Conservation (phyloP, 37 sponge, comb jelly and placozoan genomes). For the Theonella swinhoei region DNA sequence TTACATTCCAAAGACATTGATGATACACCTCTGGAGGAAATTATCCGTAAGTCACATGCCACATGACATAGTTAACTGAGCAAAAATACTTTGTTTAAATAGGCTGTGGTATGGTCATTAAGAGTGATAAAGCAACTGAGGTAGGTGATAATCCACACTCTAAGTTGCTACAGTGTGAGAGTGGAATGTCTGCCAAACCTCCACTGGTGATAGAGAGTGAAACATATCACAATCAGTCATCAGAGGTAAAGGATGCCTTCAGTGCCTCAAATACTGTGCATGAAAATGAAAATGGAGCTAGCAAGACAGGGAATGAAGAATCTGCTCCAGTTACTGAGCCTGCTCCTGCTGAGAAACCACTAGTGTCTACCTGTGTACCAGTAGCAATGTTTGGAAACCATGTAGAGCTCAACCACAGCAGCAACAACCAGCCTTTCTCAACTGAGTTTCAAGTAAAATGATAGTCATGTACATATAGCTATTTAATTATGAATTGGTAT, state of each 20-base stretch:
- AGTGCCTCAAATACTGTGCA: too few species aligned
- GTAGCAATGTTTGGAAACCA: conserved; percentile 18
- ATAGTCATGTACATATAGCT: neutral
- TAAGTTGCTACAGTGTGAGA: neutral
- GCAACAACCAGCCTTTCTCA: conserved; percentile 19
- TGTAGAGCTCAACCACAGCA: conserved; percentile 23
- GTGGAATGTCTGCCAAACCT: too few species aligned
- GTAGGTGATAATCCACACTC: neutral
- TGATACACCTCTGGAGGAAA: neutral
- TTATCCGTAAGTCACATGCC: neutral
- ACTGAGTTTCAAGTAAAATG: conserved; percentile 3
- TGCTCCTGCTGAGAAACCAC: neutral
- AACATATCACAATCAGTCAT: too few species aligned
- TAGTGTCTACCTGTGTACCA: neutral
- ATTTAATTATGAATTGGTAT: neutral
- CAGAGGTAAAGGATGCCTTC: too few species aligned
- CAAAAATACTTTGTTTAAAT: too few species aligned
- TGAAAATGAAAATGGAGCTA: neutral
- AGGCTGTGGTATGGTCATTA: neutral
- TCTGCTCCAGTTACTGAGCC: neutral
- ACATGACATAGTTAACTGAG: neutral
- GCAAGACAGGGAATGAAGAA: neutral
- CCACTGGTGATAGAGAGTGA: too few species aligned
- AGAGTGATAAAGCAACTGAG: neutral
- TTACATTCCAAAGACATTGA: neutral